Percentiles rank a stretch among this genome's conserved stretches.
phyloP scores from a whole-genome alignment of 2,888 invertebrate genomes.

The Plebejus anna region DNA sequence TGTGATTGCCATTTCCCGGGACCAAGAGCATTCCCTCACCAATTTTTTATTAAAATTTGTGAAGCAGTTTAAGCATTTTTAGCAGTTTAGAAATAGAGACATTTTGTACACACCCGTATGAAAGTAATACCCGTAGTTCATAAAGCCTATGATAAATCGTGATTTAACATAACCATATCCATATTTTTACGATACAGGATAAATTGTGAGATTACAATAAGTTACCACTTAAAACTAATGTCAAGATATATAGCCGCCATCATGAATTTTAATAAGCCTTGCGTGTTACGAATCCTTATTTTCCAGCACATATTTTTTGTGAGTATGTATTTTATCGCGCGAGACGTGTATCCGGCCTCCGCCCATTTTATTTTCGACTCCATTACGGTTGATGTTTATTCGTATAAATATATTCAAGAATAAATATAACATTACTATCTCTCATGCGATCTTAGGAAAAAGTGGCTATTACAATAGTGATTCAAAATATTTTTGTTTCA shows the following conservation, averaged over 20 bases:
- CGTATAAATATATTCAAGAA: conserved; percentile 16
- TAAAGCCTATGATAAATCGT: not conserved
- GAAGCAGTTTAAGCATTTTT: no score
- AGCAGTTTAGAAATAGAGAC: no score
- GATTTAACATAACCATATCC: not conserved
- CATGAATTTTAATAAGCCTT: conserved; percentile 24
- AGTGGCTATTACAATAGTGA: not conserved
- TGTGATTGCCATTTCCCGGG: no score
- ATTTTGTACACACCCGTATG: no score
- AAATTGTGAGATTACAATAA: not conserved
- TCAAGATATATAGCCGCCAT: not conserved
- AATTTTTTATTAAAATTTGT: no score
- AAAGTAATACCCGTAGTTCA: no score
- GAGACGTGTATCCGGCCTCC: conserved; percentile 10
- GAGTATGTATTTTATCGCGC: conserved; percentile 21
- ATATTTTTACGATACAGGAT: not conserved
- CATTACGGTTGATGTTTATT: conserved; percentile 15
- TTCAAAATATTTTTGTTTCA: not conserved
- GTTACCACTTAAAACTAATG: not conserved
- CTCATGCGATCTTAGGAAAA: not conserved
- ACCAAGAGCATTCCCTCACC: no score
- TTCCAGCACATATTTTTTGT: conserved; percentile 20
- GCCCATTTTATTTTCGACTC: conserved; percentile 7
- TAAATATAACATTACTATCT: conserved; percentile 1
- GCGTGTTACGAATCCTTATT: conserved; percentile 7